phyloP scores from a whole-genome alignment of 1,140 invertebrate species.

The Monomorium pharaonis region DNA sequence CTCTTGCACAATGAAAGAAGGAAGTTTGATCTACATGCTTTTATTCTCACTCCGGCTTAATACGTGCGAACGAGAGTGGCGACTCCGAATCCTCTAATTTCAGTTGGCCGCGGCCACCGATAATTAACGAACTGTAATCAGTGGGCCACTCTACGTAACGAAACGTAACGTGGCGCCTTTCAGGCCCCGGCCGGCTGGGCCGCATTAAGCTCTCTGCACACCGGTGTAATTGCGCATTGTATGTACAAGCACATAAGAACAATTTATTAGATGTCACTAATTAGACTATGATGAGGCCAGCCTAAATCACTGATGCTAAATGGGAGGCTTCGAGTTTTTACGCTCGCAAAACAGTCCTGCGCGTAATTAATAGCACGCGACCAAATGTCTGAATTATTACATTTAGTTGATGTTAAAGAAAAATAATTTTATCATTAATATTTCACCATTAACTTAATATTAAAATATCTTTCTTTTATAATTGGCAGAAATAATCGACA shows the following conservation, averaged over 20 bases:
- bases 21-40: conserved; percentile 9
- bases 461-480: not conserved
- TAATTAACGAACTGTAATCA: conserved; percentile 76
- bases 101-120: conserved; percentile 55
- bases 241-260: not conserved
- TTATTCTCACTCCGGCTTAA: conserved; percentile 56
- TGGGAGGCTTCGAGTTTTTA: not conserved
- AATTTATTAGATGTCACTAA: conserved; percentile 60
- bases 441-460: not conserved
- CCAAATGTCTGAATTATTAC: conserved; percentile 2
- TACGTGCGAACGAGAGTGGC: conserved; percentile 57
- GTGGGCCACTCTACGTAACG: conserved; percentile 60
- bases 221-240: not conserved
- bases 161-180: conserved; percentile 62
- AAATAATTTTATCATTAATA: not conserved
- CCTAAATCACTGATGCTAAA: not conserved
- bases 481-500: not conserved
- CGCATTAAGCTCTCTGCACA: conserved; percentile 56
- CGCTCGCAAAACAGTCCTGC: not conserved
- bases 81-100: conserved; percentile 72
- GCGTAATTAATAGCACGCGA: not conserved
- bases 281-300: conserved; percentile 57
- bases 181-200: not conserved
- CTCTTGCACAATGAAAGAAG: not conserved
- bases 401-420: not conserved